These are phyloP conservation scores for Hyles lineata DNA, from an alignment of 2,888 invertebrate genomes.

Conservation along the genomic window DNA sequence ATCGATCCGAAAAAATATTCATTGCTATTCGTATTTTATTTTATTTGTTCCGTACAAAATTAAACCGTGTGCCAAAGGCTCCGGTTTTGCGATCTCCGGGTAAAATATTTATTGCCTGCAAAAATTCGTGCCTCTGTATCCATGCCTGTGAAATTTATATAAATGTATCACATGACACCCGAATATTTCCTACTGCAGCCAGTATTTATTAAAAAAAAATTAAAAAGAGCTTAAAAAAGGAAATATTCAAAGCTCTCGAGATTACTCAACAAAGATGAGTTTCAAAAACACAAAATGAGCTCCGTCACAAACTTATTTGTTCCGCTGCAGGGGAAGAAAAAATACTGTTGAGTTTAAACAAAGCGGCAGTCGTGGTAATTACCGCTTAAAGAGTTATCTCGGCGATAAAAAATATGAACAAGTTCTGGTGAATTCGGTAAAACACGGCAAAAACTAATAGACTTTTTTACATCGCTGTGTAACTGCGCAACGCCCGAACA, in stretches of 20 bases:
- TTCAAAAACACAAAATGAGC: background rate
- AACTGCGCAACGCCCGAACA: too few relatives aligned
- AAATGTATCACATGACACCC: too few relatives aligned
- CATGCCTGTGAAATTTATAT: too few relatives aligned
- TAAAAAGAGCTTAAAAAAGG: background rate
- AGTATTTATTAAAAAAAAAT: too few relatives aligned
- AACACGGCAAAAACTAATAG: background rate
- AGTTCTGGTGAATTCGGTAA: slow-evolving; percentile 6
- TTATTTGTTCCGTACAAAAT: too few relatives aligned
- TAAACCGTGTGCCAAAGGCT: too few relatives aligned
- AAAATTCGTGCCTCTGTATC: too few relatives aligned
- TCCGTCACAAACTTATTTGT: background rate
- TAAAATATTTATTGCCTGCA: too few relatives aligned
- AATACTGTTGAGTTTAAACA: background rate
- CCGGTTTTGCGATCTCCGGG: too few relatives aligned
- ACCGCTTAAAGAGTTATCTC: slow-evolving; percentile 10
- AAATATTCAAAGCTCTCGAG: background rate
- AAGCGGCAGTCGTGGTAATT: background rate
- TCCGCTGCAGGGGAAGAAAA: background rate
- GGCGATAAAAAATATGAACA: background rate
- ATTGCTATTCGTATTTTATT: too few relatives aligned
- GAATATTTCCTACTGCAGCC: too few relatives aligned
- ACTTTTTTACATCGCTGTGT: background rate
- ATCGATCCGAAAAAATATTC: too few relatives aligned
- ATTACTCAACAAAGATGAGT: background rate